Evolutionary conservation across 1,140 invertebrate species (phyloP).

Genomic region (Drosophila equinoxialis): DNA sequence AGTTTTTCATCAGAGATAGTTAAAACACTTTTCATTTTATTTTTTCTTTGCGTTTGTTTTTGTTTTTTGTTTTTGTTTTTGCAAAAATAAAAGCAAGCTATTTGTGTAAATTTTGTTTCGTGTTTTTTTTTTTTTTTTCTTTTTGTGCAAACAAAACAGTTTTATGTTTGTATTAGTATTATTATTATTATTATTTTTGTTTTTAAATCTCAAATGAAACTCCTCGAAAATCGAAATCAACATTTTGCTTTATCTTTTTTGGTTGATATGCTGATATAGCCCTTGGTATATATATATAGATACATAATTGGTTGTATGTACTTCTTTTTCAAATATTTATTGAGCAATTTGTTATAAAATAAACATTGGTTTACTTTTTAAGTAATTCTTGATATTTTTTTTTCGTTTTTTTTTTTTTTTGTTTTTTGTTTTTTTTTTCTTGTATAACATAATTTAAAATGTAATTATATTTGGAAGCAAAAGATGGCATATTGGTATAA

Average conservation of each 20-base stretch:
- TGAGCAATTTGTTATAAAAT: conserved; percentile 60
- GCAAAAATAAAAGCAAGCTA: conserved; percentile 60
- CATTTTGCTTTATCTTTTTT: conserved; percentile 10
- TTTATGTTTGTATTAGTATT: conserved; percentile 12
- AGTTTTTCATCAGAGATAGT: conserved; percentile 82
- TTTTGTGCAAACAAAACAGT: conserved; percentile 45
- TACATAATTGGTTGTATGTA: conserved; percentile 7
- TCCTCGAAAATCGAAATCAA: conserved; percentile 9
- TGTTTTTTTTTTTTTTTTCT: conserved; percentile 16
- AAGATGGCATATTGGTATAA: conserved; percentile 71
- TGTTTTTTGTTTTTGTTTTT: conserved; percentile 28
- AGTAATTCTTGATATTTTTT: conserved; percentile 41
- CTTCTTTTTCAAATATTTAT: conserved; percentile 26
- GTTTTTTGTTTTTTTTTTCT: background rate
- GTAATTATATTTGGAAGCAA: conserved; percentile 79
- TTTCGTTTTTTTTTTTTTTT: conserved; percentile 50
- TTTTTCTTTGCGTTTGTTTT: conserved; percentile 41
- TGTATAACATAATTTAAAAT: conserved; percentile 64
- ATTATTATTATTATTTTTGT: conserved; percentile 26
- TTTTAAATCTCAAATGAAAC: conserved; percentile 18
- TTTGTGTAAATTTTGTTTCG: conserved; percentile 45
- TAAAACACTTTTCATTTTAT: conserved; percentile 51
- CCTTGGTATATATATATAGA: conserved; percentile 7
- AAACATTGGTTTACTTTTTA: conserved; percentile 73
- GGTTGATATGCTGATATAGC: conserved; percentile 10